These are phyloP conservation scores for Trichosurus vulpecula DNA, from an alignment of 2,797 vertebrate species.

Conservation along the genomic window DNA sequence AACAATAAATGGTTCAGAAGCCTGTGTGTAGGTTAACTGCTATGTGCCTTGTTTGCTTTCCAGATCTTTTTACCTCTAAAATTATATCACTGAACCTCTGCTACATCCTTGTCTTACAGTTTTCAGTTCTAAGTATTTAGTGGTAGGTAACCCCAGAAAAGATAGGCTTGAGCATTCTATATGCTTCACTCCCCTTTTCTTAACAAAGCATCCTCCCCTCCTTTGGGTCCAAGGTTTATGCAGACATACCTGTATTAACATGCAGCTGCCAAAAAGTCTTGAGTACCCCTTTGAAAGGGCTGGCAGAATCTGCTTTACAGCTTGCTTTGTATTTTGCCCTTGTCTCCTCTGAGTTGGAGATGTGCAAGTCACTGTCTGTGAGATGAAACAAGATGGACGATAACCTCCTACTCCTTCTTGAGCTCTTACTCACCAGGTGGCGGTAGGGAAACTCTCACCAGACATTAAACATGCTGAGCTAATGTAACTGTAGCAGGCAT, in stretches of 20 bases:
- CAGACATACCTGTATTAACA: neutral
- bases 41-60: neutral
- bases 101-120: neutral
- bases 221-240: neutral
- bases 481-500: slow-evolving; percentile 41
- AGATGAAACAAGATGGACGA: slow-evolving; percentile 53
- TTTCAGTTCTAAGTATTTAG: neutral
- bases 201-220: neutral
- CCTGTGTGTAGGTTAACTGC: neutral
- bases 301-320: neutral
- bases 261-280: neutral
- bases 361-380: slow-evolving; percentile 30
- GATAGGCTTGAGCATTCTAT: neutral
- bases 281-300: neutral
- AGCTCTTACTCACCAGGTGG: slow-evolving; percentile 43
- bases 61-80: neutral
- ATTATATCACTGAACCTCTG: neutral
- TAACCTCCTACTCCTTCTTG: slow-evolving; percentile 48
- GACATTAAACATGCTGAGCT: slow-evolving; percentile 41
- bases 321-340: neutral
- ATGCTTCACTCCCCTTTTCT: neutral
- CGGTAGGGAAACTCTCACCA: slow-evolving; percentile 24
- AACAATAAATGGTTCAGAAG: neutral
- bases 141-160: slow-evolving; percentile 6
- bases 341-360: neutral